Evolutionary conservation across 2,888 invertebrate species (phyloP).

Genomic region (Drosophila tanythrix): DNA sequence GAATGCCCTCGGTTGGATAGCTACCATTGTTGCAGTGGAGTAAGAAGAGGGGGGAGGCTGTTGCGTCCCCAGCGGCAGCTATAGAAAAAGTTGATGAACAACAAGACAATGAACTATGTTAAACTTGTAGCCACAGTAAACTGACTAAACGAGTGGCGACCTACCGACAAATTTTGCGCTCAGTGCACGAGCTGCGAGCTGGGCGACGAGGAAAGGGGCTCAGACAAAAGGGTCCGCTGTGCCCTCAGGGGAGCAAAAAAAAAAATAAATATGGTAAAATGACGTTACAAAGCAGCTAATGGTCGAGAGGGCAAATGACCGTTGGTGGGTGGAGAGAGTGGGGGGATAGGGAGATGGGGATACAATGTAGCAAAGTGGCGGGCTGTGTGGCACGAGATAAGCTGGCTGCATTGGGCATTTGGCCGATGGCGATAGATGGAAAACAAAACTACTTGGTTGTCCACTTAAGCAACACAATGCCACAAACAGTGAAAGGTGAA

Average conservation of each 20-base stretch:
- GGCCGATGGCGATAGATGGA: constrained; percentile 51
- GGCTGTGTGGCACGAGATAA: constrained; percentile 69
- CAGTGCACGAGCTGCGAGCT: constrained; percentile 22
- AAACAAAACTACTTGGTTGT: constrained; percentile 63
- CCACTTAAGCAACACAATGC: constrained; percentile 71
- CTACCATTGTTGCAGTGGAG: constrained; percentile 40
- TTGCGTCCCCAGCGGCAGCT: constrained; percentile 49
- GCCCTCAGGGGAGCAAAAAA: constrained; percentile 54
- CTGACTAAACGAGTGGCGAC: constrained; percentile 39
- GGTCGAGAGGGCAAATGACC: constrained; percentile 34
- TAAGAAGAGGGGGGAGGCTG: neutral
- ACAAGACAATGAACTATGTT: constrained; percentile 75
- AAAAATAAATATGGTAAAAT: constrained; percentile 38
- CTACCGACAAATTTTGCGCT: constrained; percentile 56
- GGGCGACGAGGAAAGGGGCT: neutral
- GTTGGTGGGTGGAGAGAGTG: neutral
- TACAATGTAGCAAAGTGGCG: constrained; percentile 50
- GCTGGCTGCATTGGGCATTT: constrained; percentile 61
- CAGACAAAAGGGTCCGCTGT: constrained; percentile 59
- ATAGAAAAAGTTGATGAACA: constrained; percentile 72
- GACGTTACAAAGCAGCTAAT: constrained; percentile 66
- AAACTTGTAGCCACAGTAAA: constrained; percentile 65
- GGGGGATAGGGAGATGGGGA: neutral
- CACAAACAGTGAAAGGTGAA: constrained; percentile 44
- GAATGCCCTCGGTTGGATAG: constrained; percentile 39